A percentile compares a stretch with the other conserved stretches of the same genome.
These are phyloP conservation scores for Hafferia zeledoni DNA, from an alignment of 2,797 vertebrate species.

Conservation along the genomic window DNA sequence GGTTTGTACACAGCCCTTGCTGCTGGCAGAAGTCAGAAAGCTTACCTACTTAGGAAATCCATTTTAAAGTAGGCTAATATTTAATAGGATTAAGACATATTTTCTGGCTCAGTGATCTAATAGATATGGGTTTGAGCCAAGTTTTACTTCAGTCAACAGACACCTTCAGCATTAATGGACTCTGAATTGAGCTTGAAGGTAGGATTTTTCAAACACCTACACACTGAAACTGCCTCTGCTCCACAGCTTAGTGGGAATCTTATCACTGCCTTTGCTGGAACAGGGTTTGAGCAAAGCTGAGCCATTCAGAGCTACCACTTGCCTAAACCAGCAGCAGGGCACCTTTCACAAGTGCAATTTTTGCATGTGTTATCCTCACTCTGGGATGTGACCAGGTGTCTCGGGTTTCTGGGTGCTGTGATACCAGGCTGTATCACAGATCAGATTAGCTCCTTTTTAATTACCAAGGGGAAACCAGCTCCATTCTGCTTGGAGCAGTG, in stretches of 20 bases:
- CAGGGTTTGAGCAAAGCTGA: background rate
- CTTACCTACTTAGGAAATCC: slow-evolving; percentile 31
- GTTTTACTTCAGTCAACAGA: background rate
- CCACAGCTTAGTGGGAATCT: background rate
- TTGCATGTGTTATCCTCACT: background rate
- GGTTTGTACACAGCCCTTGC: background rate
- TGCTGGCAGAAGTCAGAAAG: slow-evolving; percentile 5
- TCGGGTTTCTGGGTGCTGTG: background rate
- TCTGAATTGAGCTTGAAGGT: background rate
- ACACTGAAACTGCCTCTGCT: background rate
- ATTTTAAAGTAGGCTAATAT: slow-evolving; percentile 31
- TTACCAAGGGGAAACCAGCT: background rate
- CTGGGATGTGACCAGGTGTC: background rate
- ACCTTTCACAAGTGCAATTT: background rate
- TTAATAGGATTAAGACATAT: slow-evolving; percentile 28
- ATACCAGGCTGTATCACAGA: background rate
- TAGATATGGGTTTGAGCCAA: background rate
- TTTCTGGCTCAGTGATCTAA: slow-evolving; percentile 18
- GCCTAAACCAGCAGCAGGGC: background rate
- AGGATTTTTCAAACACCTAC: background rate
- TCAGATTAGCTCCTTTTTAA: slow-evolving; percentile 42
- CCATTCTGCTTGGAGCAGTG: slow-evolving; percentile 20
- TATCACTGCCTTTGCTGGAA: background rate
- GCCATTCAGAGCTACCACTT: background rate
- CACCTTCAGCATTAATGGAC: background rate